Conservation (phyloP, 1,140 invertebrate genomes). For the Whitmania pigra region DNA sequence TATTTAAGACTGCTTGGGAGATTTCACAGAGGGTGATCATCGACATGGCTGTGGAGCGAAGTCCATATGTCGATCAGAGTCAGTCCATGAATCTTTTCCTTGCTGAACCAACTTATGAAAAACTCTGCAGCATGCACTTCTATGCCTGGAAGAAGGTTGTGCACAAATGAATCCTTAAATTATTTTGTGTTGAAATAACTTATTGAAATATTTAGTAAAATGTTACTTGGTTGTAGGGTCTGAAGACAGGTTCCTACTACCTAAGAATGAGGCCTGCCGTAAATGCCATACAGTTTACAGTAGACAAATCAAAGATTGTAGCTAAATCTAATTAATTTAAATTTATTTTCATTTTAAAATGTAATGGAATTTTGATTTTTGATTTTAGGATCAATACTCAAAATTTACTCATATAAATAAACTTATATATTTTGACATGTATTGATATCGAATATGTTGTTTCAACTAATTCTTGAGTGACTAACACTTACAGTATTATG, state of each 20-base stretch:
- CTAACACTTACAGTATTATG: too few relatives aligned
- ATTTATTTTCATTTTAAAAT: too few relatives aligned
- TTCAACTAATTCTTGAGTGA: too few relatives aligned
- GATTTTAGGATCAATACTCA: too few relatives aligned
- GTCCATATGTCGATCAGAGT: conserved; percentile 95
- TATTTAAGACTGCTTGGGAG: conserved; percentile 99
- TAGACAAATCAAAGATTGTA: conserved; percentile 69
- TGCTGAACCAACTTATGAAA: conserved; percentile 79
- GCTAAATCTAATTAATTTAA: conserved; percentile 8
- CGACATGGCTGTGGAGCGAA: conserved; percentile 93
- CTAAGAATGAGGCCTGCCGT: conserved; percentile 89
- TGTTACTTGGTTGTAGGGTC: conserved; percentile 48
- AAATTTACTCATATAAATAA: too few relatives aligned
- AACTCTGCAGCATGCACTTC: conserved; percentile 95
- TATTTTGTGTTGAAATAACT: too few relatives aligned
- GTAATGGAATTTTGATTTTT: too few relatives aligned
- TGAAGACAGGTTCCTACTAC: conserved; percentile 99
- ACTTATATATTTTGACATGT: too few relatives aligned
- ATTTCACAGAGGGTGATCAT: conserved; percentile 84
- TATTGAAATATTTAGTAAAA: too few relatives aligned
- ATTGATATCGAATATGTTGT: too few relatives aligned
- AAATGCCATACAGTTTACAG: conserved; percentile 91
- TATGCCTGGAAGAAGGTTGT: conserved; percentile 78
- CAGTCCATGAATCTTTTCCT: conserved; percentile 95
- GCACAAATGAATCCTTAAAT: too few relatives aligned